These are phyloP conservation scores for Hepsetus odoe DNA, from an alignment of 2,113 vertebrate species.

Conservation along the genomic window DNA sequence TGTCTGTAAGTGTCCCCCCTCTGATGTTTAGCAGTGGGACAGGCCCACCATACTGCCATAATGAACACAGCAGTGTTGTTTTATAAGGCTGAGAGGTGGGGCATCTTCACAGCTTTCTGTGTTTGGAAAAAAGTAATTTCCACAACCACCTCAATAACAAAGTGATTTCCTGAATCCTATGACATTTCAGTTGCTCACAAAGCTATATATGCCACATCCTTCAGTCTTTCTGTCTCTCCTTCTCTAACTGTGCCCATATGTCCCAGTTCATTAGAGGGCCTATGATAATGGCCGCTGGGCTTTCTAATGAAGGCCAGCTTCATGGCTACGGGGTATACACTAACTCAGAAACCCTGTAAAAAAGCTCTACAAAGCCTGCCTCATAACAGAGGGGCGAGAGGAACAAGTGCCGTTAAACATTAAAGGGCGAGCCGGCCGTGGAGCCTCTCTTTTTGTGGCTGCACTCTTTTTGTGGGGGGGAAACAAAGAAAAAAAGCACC, in stretches of 20 bases:
- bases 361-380: conserved; percentile 44
- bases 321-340: conserved; percentile 51
- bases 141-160: conserved; percentile 14
- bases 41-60: conserved; percentile 39
- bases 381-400: conserved; percentile 46
- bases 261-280: conserved; percentile 56
- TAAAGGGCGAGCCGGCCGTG: conserved; percentile 18
- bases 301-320: conserved; percentile 48
- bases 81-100: conserved; percentile 22
- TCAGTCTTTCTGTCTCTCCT: conserved; percentile 42
- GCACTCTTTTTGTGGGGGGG: not conserved
- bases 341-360: conserved; percentile 46
- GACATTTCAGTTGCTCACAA: conserved; percentile 33
- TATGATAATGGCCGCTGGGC: conserved; percentile 49
- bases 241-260: conserved; percentile 70
- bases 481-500: not conserved
- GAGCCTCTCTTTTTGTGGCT: conserved; percentile 45
- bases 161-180: conserved; percentile 10
- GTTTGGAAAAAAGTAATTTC: not conserved
- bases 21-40: not conserved
- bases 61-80: conserved; percentile 42
- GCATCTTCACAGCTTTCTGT: not conserved
- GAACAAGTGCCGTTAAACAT: conserved; percentile 53
- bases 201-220: conserved; percentile 46
- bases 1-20: conserved; percentile 43